These are phyloP conservation scores for Anagyrus pseudococci DNA, from an alignment of 2,888 invertebrate genomes.

Conservation along the genomic window DNA sequence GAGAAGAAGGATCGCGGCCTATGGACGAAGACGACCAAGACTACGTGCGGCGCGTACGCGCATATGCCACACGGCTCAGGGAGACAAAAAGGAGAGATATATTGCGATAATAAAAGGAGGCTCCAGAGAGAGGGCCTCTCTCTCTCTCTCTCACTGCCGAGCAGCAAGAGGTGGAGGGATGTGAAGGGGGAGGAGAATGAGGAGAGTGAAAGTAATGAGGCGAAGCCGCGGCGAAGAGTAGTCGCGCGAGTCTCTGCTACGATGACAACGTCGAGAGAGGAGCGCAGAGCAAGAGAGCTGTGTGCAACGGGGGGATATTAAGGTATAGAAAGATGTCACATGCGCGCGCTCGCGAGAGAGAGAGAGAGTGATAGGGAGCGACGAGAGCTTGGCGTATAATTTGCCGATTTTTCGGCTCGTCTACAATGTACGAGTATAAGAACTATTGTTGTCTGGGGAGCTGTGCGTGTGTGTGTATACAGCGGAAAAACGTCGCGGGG, in stretches of 20 bases:
- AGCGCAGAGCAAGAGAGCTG: too few species aligned
- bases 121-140: not conserved
- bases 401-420: too few species aligned
- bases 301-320: constrained; percentile 21
- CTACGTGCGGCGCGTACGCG: not conserved
- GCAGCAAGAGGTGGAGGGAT: not conserved
- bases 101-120: constrained; percentile 37
- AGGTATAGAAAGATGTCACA: constrained; percentile 33
- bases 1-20: not conserved
- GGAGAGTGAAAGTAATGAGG: constrained; percentile 37
- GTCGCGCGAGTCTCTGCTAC: too few species aligned
- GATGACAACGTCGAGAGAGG: too few species aligned
- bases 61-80: constrained; percentile 13
- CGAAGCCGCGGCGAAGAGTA: not conserved
- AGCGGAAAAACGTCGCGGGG: too few species aligned
- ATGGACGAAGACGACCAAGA: not conserved
- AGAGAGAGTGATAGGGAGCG: not conserved
- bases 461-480: too few species aligned
- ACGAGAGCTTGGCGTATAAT: not conserved
- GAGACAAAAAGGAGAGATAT: constrained; percentile 38
- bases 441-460: too few species aligned
- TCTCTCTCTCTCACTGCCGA: not conserved
- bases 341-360: constrained; percentile 22
- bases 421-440: too few species aligned
- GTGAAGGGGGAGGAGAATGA: not conserved